Conservation (phyloP, 2,113 vertebrate species). For the Riparia riparia region DNA sequence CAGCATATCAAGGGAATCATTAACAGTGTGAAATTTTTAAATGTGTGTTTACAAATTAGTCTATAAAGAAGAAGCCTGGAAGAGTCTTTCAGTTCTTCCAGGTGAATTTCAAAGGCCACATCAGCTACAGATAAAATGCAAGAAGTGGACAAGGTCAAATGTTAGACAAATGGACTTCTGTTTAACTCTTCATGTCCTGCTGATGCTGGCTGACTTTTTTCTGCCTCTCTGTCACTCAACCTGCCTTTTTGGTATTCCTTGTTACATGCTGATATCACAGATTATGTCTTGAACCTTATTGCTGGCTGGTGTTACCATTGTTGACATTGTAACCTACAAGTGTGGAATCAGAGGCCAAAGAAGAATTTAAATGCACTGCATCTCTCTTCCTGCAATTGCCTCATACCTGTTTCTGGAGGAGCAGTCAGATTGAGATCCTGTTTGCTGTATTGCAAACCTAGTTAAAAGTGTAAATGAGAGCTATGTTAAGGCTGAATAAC, state of each 20-base stretch:
- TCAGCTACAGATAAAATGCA: neutral
- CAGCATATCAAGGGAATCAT: conserved; percentile 12
- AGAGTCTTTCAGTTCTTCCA: neutral
- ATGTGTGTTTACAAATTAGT: conserved; percentile 33
- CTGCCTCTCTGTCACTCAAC: neutral
- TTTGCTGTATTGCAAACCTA: neutral
- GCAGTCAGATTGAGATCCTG: neutral
- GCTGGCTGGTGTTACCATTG: neutral
- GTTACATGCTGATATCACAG: accelerated
- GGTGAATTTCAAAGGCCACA: neutral
- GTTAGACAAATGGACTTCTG: neutral
- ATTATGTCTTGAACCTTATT: neutral
- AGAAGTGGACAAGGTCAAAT: neutral
- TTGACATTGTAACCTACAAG: neutral
- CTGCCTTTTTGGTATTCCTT: neutral
- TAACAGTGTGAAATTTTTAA: conserved; percentile 10
- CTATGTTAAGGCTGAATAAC: neutral
- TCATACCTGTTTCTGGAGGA: neutral
- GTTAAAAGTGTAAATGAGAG: neutral
- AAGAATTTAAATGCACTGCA: neutral
- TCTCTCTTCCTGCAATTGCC: neutral
- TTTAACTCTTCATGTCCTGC: neutral
- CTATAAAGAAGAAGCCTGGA: neutral
- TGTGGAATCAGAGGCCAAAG: neutral
- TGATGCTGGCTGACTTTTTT: neutral